Evolutionary conservation across 2,113 vertebrate genomes (phyloP).

Genomic region (Ailurus styani): DNA sequence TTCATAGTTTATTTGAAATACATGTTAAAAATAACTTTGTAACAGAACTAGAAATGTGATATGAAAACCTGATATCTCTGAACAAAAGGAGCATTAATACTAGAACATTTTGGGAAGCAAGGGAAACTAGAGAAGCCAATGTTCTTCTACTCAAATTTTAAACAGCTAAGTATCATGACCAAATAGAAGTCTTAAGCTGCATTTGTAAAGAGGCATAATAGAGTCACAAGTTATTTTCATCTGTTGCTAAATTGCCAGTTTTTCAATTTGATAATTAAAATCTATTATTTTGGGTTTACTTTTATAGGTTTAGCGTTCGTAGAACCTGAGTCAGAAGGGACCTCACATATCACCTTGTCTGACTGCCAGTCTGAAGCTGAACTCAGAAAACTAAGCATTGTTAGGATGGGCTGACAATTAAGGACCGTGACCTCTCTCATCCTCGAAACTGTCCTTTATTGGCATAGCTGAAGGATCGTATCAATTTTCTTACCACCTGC

Average conservation of each 20-base stretch:
- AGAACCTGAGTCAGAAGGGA: not conserved
- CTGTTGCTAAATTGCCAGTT: not conserved
- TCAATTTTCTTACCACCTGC: not conserved
- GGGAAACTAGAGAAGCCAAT: not conserved
- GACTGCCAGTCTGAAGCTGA: not conserved
- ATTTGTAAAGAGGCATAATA: not conserved
- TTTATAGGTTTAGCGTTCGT: not conserved
- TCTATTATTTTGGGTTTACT: not conserved
- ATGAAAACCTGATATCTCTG: not conserved
- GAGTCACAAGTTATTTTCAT: not conserved
- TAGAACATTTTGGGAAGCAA: not conserved
- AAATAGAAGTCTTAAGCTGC: not conserved
- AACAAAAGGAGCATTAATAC: not conserved
- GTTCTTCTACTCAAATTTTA: not conserved
- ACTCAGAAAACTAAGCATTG: not conserved
- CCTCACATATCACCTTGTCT: not conserved
- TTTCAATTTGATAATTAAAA: not conserved
- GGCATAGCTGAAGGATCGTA: not conserved
- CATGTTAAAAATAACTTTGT: not conserved
- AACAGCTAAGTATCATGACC: not conserved
- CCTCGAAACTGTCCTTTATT: not conserved
- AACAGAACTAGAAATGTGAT: not conserved
- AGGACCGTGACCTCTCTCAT: not conserved
- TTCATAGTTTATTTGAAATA: not conserved
- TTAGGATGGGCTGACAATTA: not conserved